Conservation (phyloP, 2,113 vertebrate species). For the Megaleporinus macrocephalus region DNA sequence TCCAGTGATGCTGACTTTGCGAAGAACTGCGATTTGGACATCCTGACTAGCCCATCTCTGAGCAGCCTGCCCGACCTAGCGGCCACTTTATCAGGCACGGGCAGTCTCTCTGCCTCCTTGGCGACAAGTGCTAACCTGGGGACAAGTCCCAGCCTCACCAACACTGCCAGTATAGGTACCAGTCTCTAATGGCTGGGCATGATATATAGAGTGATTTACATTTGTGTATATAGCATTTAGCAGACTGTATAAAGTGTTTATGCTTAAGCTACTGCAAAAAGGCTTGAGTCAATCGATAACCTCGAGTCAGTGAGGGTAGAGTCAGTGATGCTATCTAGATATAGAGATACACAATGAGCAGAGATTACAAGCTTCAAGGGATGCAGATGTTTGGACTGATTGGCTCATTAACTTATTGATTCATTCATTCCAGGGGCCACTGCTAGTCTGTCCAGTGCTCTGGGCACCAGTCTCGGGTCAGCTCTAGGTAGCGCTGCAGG, state of each 20-base stretch:
- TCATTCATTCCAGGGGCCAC: conserved; percentile 42
- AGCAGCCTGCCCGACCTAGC: conserved; percentile 83
- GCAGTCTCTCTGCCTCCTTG: conserved; percentile 29
- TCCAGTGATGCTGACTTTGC: conserved; percentile 74
- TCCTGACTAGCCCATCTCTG: conserved; percentile 87
- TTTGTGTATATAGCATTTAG: not conserved
- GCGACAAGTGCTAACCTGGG: conserved; percentile 24
- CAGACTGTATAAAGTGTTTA: not conserved
- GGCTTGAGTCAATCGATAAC: not conserved
- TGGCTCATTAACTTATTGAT: conserved; percentile 9
- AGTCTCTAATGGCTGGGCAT: not conserved
- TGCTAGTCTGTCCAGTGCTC: conserved; percentile 40
- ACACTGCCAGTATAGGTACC: conserved; percentile 41
- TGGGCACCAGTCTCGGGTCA: conserved; percentile 31
- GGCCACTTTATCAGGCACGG: conserved; percentile 29
- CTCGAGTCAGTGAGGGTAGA: no score
- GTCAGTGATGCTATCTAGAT: no score
- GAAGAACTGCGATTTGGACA: conserved; percentile 84
- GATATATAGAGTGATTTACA: not conserved
- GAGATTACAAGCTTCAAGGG: no score
- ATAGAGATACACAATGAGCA: no score
- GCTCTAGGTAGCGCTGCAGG: conserved; percentile 26
- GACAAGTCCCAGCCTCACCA: conserved; percentile 26
- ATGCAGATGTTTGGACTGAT: not conserved
- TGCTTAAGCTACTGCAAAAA: not conserved